Evolutionary conservation across 1,140 invertebrate species (phyloP).

Genomic region (Agraylea sexmaculata): DNA sequence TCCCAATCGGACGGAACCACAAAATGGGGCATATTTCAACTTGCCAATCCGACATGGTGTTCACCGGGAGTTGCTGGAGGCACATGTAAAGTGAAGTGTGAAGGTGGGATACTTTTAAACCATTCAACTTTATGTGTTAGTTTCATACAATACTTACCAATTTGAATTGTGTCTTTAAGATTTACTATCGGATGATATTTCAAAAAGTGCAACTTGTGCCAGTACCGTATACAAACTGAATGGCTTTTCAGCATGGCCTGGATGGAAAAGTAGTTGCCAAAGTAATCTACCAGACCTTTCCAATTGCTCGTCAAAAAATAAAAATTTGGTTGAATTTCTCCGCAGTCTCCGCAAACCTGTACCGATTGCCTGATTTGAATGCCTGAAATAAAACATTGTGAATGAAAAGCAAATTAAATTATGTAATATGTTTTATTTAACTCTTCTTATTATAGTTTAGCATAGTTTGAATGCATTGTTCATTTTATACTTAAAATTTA

Average conservation of each 20-base stretch:
- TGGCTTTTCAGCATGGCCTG: conserved; percentile 6
- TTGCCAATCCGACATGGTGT: conserved; percentile 8
- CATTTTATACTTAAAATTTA: too few relatives aligned
- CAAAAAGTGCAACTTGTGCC: conserved; percentile 6
- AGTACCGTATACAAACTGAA: conserved; percentile 4
- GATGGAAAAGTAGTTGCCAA: conserved; percentile 2
- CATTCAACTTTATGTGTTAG: too few relatives aligned
- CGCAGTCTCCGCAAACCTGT: too few relatives aligned
- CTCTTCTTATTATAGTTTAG: too few relatives aligned
- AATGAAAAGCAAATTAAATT: too few relatives aligned
- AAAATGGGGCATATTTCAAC: conserved; percentile 11
- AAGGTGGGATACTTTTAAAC: conserved; percentile 8
- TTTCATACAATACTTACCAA: too few relatives aligned
- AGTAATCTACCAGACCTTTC: conserved; percentile 3
- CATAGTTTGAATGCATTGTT: too few relatives aligned
- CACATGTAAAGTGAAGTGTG: conserved; percentile 8
- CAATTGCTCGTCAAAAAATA: conserved; percentile 1
- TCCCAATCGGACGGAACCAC: conserved; percentile 4
- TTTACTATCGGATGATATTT: conserved; percentile 6
- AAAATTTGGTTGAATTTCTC: too few relatives aligned
- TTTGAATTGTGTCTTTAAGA: conserved; percentile 11
- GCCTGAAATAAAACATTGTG: too few relatives aligned
- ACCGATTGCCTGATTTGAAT: too few relatives aligned
- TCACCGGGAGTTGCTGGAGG: conserved; percentile 7
- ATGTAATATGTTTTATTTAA: too few relatives aligned